Evolutionary conservation across 2,113 vertebrate genomes (phyloP), one percentile per base, ranked within the genome.

Genomic region (Chamaea fasciata): DNA sequence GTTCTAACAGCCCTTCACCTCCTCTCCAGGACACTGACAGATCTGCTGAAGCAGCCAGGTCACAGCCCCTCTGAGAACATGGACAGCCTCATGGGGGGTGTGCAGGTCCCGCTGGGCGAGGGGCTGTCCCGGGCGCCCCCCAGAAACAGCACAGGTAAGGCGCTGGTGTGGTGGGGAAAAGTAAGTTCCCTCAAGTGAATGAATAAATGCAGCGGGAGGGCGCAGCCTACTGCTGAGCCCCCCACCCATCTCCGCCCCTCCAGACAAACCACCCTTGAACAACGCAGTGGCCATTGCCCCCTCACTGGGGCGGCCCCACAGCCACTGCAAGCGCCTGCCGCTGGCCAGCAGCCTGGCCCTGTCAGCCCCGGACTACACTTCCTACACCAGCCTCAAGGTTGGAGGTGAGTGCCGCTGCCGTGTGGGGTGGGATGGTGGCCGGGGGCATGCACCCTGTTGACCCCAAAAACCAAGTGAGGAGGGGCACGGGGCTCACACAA

Each of bases 31-130:
- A 98, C 98, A 2, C 96, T 98, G 76, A 98, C 98, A 0, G 98
- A 98, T 57, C 97, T 98, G 62, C 97, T 98, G 94, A 98, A 98
- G 91, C 98, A 98, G 92, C 98, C 98, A 0, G 95, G 96, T 41
- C 97, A 97, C 5, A 75, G 96, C 41, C 96, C 97, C 30, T 91
- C 97, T 3, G 97, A 98, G 39, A 97, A 97, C 41, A 67, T 95
- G 16, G 97, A 97, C 6, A 89, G 97, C 21, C 94, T 97, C 86
- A 89, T 98, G 56, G 97, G 85, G 74, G 95, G 96, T 5, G 89
- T 98, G 59, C 98, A 98, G 95, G 97, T 98, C 77, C 98, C 97
- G 3, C 95, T 98, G 92, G 88, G 90, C 0, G 98, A 98, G 6
- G 93, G 97, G 44, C 92, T 97, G n/a, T 55, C 97, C 55, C 83